These are phyloP conservation scores for Brachionus koreanus DNA, from an alignment of 1,140 invertebrate species.

Conservation along the genomic window DNA sequence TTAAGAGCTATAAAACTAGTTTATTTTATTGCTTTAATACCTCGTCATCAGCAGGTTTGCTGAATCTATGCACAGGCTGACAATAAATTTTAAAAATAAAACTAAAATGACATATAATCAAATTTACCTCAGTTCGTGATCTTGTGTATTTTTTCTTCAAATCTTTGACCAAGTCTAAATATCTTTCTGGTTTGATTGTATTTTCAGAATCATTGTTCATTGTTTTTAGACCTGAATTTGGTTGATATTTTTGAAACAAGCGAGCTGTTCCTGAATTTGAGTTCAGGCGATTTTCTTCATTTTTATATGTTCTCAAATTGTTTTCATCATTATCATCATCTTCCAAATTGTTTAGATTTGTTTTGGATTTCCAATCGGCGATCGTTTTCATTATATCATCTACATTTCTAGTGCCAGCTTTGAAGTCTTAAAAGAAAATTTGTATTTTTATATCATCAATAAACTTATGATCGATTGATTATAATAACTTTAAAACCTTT, in stretches of 20 bases:
- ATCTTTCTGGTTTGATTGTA: constrained; percentile 26
- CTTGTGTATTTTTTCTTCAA: constrained; percentile 43
- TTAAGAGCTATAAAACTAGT: neutral
- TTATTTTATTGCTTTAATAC: neutral
- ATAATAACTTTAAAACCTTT: too few relatives aligned
- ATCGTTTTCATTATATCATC: constrained; percentile 40
- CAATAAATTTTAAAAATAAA: neutral
- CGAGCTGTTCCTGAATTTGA: neutral
- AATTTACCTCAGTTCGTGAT: constrained; percentile 42
- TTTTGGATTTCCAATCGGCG: constrained; percentile 14
- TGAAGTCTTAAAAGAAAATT: neutral
- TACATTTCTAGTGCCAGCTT: neutral
- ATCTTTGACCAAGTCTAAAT: constrained; percentile 36
- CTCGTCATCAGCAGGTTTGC: constrained; percentile 20
- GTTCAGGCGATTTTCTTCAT: neutral
- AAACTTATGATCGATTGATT: too few relatives aligned
- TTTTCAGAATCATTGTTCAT: neutral
- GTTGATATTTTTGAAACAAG: constrained; percentile 13
- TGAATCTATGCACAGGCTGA: constrained; percentile 21
- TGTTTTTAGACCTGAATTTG: neutral
- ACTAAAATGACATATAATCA: neutral
- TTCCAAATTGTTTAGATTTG: constrained; percentile 4
- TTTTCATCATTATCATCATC: constrained; percentile 36
- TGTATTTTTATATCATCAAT: neutral
- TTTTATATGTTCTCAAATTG: neutral